Evolutionary conservation across 1,140 invertebrate species (phyloP), one percentile per base, ranked within the genome.

Genomic region (Drosophila varians): DNA sequence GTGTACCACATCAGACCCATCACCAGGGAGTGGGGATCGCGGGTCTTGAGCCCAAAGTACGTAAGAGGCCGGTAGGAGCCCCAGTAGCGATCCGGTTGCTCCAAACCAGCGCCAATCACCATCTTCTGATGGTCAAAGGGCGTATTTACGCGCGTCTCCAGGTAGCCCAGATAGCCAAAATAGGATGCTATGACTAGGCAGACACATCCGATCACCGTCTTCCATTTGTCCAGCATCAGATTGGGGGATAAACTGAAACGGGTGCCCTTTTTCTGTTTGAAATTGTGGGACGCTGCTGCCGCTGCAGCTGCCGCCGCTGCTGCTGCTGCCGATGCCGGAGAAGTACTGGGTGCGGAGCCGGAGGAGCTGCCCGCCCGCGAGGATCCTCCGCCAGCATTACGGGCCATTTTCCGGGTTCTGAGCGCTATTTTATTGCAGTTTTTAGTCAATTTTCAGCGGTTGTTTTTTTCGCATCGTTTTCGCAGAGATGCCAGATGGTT

Each of bases 1-100:
- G 97, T 94, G 84, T 97, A 98, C 99, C 99, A 99, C 98, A 99
- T 99, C 1, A 99, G 91, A 28, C 98, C 98, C 89, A 97, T 95
- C 0, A 98, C 94, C 6, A 97, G 93, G 0, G 98, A 99, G 48
- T 95, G 92, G 0, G 97, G 96, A 87, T 97, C 96, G 71, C 98
- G 92, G 1, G 96, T 97, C 91, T 98, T 97, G 76, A 99, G 91
- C 0, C 98, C 97, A 91, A 98, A 96, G 91, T 98, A 99, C 6
- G 95, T 93, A 3, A 96, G 95, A 0, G 98, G 95, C 55, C 98
- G 92, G 89, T 99, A 99, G 0, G 95, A 94, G 14, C 98, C 98
- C 98, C 98, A 99, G 92, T 96, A 99, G 64, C 95, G 93, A 4
- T 96, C 95, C 1, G 96, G 95, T 14, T 96, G 94, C 47, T 95